Evolutionary conservation across 2,888 invertebrate genomes (phyloP).

Genomic region (Halocaridina rubra): DNA sequence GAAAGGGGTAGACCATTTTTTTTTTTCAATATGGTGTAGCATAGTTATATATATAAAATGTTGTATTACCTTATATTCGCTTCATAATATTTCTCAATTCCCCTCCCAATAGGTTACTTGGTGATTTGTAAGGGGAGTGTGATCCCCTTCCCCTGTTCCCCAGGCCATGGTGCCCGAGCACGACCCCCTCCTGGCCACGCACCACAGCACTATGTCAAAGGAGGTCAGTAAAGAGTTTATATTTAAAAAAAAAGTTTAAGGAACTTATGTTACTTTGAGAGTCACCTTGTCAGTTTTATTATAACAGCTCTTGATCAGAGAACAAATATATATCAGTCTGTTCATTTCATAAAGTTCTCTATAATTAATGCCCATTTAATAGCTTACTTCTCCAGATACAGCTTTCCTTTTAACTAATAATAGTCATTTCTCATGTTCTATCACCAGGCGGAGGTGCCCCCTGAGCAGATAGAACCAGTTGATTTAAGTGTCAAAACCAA

Average conservation of each 20-base stretch:
- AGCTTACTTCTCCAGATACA: no score
- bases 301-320: no score
- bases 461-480: constrained; percentile 62
- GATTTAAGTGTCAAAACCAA: constrained; percentile 60
- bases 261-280: no score
- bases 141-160: constrained; percentile 15
- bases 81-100: neutral
- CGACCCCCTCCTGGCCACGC: constrained; percentile 38
- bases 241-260: no score
- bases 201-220: constrained; percentile 47
- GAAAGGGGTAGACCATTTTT: neutral
- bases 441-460: constrained; percentile 61
- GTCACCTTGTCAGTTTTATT: no score
- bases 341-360: no score
- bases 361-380: no score
- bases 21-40: neutral
- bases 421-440: no score
- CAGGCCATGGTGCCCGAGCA: constrained; percentile 53
- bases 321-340: no score
- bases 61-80: neutral
- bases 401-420: no score
- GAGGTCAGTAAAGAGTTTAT: constrained; percentile 15
- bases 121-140: constrained; percentile 34
- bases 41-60: neutral
- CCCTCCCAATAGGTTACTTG: neutral